Conservation (phyloP, 2,888 invertebrate species). For the Cenopis cana region DNA sequence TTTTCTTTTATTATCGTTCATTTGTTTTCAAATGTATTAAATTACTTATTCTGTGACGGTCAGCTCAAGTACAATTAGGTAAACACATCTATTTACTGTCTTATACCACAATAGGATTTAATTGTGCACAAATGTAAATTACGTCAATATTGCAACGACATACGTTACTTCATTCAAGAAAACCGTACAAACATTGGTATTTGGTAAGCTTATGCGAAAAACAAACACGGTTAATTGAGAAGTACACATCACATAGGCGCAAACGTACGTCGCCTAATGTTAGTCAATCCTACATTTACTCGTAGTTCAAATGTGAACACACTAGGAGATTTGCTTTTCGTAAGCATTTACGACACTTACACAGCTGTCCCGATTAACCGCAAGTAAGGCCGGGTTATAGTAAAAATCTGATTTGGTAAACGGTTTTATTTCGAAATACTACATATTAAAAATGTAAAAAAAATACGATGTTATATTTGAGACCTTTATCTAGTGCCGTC, state of each 20-base stretch:
- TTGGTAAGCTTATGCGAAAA: slow-evolving; percentile 27
- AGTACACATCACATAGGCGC: slow-evolving; percentile 31
- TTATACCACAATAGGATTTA: background rate
- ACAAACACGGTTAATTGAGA: slow-evolving; percentile 37
- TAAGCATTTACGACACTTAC: slow-evolving; percentile 23
- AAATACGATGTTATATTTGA: too few species aligned
- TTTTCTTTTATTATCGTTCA: background rate
- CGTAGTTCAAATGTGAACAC: slow-evolving; percentile 22
- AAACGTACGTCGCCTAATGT: slow-evolving; percentile 36
- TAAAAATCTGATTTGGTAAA: too few species aligned
- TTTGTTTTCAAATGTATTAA: too few species aligned
- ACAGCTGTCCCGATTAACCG: background rate
- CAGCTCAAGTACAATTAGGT: too few species aligned
- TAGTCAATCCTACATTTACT: slow-evolving; percentile 39
- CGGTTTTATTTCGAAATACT: too few species aligned
- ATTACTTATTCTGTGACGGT: too few species aligned
- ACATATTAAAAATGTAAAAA: too few species aligned
- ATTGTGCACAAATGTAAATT: background rate
- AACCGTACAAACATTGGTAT: slow-evolving; percentile 30
- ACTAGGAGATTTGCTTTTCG: slow-evolving; percentile 31
- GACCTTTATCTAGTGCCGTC: too few species aligned
- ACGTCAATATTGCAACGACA: slow-evolving; percentile 3
- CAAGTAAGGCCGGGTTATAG: too few species aligned
- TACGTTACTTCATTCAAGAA: slow-evolving; percentile 26
- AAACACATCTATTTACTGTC: too few species aligned